Evolutionary conservation across 2,888 invertebrate species (phyloP).

Genomic region (Uropetala carovei): DNA sequence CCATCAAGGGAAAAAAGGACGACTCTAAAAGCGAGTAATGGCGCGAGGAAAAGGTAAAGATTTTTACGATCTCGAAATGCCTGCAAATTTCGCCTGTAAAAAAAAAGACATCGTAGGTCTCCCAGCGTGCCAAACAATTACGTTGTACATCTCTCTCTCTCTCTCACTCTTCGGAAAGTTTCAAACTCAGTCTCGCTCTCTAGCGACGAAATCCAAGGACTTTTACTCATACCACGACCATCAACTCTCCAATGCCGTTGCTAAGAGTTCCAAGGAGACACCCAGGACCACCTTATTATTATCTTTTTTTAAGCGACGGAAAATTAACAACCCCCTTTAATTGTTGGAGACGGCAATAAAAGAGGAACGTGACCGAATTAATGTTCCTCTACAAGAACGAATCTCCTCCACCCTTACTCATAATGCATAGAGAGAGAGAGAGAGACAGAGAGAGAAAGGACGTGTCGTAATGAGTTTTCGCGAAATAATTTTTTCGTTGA

Average conservation of each 20-base stretch:
- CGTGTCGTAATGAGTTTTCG: not conserved
- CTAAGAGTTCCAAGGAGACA: not conserved
- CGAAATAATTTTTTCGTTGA: not conserved
- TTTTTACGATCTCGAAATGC: not conserved
- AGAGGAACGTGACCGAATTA: not conserved
- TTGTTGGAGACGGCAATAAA: constrained; percentile 2
- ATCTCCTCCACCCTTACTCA: not conserved
- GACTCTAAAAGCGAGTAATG: not conserved
- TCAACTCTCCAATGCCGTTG: no score
- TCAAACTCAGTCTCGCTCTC: no score
- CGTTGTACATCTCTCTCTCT: no score
- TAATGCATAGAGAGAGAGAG: not conserved
- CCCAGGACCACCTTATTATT: not conserved
- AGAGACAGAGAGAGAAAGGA: not conserved
- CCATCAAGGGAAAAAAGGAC: not conserved
- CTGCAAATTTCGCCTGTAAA: not conserved
- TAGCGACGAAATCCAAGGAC: no score
- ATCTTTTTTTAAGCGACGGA: not conserved
- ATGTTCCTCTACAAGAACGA: not conserved
- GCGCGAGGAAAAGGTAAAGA: not conserved
- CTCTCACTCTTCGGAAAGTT: no score
- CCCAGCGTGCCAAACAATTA: not conserved
- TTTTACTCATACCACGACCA: no score
- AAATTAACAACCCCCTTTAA: constrained; percentile 2
- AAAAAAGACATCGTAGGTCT: not conserved